A percentile compares a stretch with the other conserved stretches of the same genome.
Conservation (phyloP, 1,140 invertebrate species). For the Zelostemma sp. region DNA sequence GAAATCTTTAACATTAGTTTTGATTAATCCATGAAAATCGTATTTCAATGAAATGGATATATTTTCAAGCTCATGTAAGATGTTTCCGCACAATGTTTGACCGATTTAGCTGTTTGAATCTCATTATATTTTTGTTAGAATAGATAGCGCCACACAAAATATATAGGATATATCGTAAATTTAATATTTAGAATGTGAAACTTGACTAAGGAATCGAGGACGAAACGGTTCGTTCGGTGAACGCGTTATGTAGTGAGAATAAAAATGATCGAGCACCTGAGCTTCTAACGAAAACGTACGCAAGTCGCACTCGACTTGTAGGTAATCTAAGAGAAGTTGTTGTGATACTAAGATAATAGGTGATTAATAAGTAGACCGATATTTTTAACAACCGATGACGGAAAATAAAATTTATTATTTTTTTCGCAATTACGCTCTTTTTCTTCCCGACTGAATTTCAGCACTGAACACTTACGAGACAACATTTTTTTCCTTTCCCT, state of each 20-base stretch:
- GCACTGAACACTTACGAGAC: background rate
- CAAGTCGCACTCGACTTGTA: background rate
- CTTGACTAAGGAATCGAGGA: background rate
- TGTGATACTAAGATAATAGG: background rate
- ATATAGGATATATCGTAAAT: slow-evolving; percentile 10
- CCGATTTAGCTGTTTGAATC: no score
- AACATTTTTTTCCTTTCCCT: background rate
- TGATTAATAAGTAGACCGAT: background rate
- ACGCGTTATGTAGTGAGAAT: no score
- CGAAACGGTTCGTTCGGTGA: no score
- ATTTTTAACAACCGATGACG: slow-evolving; percentile 34
- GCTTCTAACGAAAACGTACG: no score
- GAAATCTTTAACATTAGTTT: no score
- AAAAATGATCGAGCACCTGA: no score
- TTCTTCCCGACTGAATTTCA: slow-evolving; percentile 33
- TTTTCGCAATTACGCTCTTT: slow-evolving; percentile 42
- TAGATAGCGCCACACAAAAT: no score
- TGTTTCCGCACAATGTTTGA: no score
- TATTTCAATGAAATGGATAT: no score
- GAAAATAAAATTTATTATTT: slow-evolving; percentile 38
- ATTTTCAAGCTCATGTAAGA: no score
- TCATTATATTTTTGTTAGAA: no score
- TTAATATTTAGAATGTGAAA: slow-evolving; percentile 12
- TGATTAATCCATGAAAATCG: no score
- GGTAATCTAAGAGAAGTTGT: background rate